phyloP scores from a whole-genome alignment of 2,113 vertebrate genomes.

The Mola mola region DNA sequence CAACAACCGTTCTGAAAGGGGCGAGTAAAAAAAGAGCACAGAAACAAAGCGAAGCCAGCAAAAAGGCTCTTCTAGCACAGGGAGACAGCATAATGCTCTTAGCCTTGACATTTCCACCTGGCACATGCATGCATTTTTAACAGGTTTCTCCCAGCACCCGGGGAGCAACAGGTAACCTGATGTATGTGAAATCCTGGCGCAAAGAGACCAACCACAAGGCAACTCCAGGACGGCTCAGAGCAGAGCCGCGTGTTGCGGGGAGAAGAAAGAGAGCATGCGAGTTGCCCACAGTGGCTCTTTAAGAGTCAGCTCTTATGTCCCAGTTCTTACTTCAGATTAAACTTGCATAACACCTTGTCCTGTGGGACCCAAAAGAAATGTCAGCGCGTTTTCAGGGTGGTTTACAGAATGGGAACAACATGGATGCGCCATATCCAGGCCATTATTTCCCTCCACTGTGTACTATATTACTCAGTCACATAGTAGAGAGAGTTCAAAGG shows the following conservation, averaged over 20 bases:
- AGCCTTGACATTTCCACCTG: conserved; percentile 72
- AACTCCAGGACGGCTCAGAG: conserved; percentile 12
- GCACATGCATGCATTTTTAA: conserved; percentile 74
- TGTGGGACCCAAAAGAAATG: conserved; percentile 53
- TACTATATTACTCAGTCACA: conserved; percentile 29
- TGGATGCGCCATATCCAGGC: conserved; percentile 60
- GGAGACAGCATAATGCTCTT: conserved; percentile 67
- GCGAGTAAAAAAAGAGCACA: not conserved
- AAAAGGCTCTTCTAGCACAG: conserved; percentile 44
- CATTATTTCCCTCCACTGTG: conserved; percentile 30
- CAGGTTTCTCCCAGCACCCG: conserved; percentile 26
- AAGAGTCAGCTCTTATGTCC: conserved; percentile 38
- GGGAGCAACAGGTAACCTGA: conserved; percentile 29
- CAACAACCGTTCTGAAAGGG: conserved; percentile 28
- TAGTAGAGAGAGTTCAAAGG: conserved; percentile 44
- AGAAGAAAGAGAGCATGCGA: conserved; percentile 13
- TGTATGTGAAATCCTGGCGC: conserved; percentile 20
- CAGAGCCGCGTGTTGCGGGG: conserved; percentile 5
- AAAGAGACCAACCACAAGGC: not conserved
- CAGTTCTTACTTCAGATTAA: conserved; percentile 44
- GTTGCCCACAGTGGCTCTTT: conserved; percentile 24
- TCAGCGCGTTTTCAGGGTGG: conserved; percentile 50
- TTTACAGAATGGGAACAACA: conserved; percentile 58
- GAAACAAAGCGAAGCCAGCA: conserved; percentile 25
- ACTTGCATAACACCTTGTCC: conserved; percentile 46